Evolutionary conservation across 2,797 vertebrate genomes (phyloP).

Genomic region (Tragopan temminckii): DNA sequence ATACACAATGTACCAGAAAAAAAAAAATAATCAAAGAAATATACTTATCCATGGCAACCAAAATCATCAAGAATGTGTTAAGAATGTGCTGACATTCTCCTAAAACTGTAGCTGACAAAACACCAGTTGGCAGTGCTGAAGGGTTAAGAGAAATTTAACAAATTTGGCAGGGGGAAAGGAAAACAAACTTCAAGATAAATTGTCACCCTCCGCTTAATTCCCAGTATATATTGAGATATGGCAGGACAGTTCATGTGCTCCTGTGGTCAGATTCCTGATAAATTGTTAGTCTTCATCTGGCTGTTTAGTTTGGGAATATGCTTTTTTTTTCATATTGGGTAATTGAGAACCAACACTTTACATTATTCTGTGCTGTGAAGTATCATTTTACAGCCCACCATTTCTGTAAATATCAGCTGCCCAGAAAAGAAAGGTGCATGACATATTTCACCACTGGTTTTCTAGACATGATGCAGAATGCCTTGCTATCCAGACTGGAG

Average conservation of each 20-base stretch:
- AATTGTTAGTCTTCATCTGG: not conserved
- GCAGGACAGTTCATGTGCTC: not conserved
- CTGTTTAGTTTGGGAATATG: not conserved
- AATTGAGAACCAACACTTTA: not conserved
- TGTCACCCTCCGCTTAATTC: conserved; percentile 18
- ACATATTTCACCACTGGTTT: not conserved
- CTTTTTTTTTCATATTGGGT: not conserved
- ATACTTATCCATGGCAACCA: conserved; percentile 45
- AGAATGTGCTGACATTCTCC: conserved; percentile 37
- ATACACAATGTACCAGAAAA: conserved; percentile 32
- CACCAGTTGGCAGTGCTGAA: conserved; percentile 48
- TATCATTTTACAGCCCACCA: not conserved
- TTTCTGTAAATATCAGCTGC: not conserved
- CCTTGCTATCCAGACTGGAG: not conserved
- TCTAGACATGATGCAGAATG: not conserved
- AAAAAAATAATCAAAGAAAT: not conserved
- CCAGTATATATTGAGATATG: not conserved
- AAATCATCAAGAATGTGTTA: conserved; percentile 16
- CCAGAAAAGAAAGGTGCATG: not conserved
- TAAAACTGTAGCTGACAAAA: conserved; percentile 59
- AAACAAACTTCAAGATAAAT: conserved; percentile 54
- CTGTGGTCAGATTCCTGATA: not conserved
- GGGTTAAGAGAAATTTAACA: conserved; percentile 53
- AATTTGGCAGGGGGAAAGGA: conserved; percentile 33
- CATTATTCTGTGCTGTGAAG: not conserved